These are phyloP conservation scores for Ifrita kowaldi DNA, from an alignment of 2,113 vertebrate species.

Conservation along the genomic window DNA sequence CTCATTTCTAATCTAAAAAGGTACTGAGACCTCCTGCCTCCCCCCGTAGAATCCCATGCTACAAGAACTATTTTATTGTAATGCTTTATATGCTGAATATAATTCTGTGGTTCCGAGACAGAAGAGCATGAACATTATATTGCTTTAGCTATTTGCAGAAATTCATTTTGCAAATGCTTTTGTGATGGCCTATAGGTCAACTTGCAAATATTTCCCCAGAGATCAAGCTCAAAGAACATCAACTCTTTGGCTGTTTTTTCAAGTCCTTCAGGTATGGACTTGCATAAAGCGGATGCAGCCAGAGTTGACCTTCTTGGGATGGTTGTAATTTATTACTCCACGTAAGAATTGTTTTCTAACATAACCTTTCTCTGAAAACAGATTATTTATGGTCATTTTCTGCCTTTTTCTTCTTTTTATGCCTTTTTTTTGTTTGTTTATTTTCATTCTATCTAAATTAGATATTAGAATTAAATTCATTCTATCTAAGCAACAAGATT, in stretches of 20 bases:
- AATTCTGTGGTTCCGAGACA: neutral
- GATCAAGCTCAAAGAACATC: conserved; percentile 58
- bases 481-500: neutral
- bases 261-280: conserved; percentile 73
- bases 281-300: conserved; percentile 75
- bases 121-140: conserved; percentile 67
- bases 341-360: conserved; percentile 45
- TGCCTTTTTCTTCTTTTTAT: neutral
- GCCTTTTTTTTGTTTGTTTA: accelerated
- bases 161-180: conserved; percentile 76
- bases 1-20: conserved; percentile 59
- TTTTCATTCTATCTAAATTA: neutral
- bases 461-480: neutral
- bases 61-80: conserved; percentile 62
- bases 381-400: neutral
- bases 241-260: conserved; percentile 70
- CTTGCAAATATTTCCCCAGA: conserved; percentile 32
- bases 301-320: conserved; percentile 48
- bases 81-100: conserved; percentile 24
- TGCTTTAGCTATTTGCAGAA: conserved; percentile 74
- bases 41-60: conserved; percentile 63
- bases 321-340: conserved; percentile 74
- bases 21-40: conserved; percentile 61
- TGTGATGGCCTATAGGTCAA: conserved; percentile 68
- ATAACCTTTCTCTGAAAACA: neutral